These are phyloP conservation scores for Theristicus caerulescens DNA, from an alignment of 2,113 vertebrate species.

Conservation along the genomic window DNA sequence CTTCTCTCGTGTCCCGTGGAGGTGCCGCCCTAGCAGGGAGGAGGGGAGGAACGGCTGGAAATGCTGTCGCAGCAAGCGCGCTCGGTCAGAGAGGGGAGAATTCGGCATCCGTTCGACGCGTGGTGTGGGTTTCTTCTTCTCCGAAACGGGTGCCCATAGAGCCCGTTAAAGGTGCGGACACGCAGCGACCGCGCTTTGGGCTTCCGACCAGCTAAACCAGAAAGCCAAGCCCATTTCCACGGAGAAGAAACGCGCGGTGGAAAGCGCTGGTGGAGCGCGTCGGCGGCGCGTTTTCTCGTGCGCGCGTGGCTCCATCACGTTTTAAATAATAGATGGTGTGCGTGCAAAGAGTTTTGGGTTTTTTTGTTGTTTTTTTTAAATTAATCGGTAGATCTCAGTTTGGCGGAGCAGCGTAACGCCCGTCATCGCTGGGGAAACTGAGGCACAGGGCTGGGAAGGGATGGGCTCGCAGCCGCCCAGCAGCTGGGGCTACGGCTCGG, in stretches of 20 bases:
- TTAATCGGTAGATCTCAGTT: not conserved
- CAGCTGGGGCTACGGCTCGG: not conserved
- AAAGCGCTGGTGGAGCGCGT: fast-evolving
- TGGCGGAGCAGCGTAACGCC: not conserved
- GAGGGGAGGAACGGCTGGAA: not conserved
- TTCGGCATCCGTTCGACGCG: fast-evolving
- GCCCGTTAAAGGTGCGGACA: not conserved
- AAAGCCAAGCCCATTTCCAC: not conserved
- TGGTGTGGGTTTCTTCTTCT: not conserved
- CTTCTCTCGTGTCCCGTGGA: fast-evolving
- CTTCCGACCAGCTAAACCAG: not conserved
- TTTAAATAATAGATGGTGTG: not conserved
- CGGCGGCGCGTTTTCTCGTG: fast-evolving
- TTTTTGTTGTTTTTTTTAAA: not conserved
- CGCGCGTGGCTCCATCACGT: fast-evolving
- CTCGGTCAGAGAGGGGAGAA: not conserved
- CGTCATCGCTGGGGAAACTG: not conserved
- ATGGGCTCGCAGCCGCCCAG: not conserved
- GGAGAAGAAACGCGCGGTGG: not conserved
- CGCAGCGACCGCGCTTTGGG: fast-evolving
- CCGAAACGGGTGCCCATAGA: fast-evolving
- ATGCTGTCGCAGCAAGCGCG: not conserved
- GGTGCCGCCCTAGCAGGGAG: not conserved
- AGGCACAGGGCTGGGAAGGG: not conserved
- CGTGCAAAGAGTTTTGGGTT: not conserved